Evolutionary conservation across 2,113 vertebrate genomes (phyloP).

Genomic region (Leptocoma aspasia): DNA sequence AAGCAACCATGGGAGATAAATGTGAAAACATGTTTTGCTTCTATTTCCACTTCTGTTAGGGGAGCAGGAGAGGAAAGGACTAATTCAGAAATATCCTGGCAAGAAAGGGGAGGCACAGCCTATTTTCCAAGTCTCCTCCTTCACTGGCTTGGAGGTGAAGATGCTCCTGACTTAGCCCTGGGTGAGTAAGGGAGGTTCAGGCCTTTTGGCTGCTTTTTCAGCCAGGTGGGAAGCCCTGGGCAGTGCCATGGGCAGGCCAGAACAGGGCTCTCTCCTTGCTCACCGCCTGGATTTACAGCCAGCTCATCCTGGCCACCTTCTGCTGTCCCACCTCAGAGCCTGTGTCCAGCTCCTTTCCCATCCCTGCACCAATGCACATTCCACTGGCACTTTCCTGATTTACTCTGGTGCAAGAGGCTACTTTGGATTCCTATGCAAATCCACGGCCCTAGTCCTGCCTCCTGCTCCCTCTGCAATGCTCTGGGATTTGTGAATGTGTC

Average conservation of each 20-base stretch:
- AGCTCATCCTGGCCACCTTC: not conserved
- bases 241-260: not conserved
- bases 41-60: not conserved
- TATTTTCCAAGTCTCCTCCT: not conserved
- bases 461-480: fast-evolving
- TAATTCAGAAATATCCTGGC: not conserved
- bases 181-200: not conserved
- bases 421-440: not conserved
- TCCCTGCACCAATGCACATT: not conserved
- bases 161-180: not conserved
- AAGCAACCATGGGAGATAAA: not conserved
- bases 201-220: not conserved
- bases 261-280: not conserved
- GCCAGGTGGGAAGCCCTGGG: not conserved
- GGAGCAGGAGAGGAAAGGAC: not conserved
- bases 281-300: not conserved
- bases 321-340: not conserved
- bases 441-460: not conserved
- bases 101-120: not conserved
- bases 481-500: not conserved
- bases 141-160: not conserved
- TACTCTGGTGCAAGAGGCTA: not conserved
- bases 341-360: not conserved
- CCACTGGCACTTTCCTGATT: not conserved
- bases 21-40: not conserved